Evolutionary conservation across 2,888 invertebrate species (phyloP).

Genomic region (Drosophila infuscata): DNA sequence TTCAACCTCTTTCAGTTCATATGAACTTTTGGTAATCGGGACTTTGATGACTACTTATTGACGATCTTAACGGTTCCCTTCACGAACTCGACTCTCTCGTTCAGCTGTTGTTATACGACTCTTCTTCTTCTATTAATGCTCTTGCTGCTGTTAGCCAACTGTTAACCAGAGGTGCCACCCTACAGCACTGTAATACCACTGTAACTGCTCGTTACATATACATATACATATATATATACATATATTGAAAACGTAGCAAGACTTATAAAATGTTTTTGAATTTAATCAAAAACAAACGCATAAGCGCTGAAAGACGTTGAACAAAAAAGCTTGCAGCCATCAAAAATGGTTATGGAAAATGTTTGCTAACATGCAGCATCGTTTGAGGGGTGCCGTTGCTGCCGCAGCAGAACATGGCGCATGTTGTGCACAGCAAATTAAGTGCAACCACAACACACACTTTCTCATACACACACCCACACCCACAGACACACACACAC

Average conservation of each 20-base stretch:
- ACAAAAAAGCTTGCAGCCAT: neutral
- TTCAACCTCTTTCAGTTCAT: neutral
- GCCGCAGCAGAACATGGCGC: constrained; percentile 34
- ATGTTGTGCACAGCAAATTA: constrained; percentile 57
- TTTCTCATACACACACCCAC: neutral
- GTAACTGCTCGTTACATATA: neutral
- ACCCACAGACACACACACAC: constrained; percentile 10
- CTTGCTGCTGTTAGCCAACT: no score
- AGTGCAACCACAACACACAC: constrained; percentile 56
- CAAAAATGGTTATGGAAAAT: constrained; percentile 21
- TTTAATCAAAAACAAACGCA: neutral
- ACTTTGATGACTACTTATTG: neutral
- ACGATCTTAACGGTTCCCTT: neutral
- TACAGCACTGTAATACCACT: neutral
- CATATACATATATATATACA: neutral
- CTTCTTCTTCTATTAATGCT: no score
- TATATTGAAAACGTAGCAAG: neutral
- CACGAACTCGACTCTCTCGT: no score
- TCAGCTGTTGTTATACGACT: no score
- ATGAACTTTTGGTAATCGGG: neutral
- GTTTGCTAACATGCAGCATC: constrained; percentile 15
- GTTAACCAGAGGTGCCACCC: neutral
- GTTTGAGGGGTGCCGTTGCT: constrained; percentile 19
- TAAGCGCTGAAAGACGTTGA: neutral
- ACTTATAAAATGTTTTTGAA: neutral